Conservation (phyloP, 2,888 invertebrate species). For the Drosophila peninsularis region DNA sequence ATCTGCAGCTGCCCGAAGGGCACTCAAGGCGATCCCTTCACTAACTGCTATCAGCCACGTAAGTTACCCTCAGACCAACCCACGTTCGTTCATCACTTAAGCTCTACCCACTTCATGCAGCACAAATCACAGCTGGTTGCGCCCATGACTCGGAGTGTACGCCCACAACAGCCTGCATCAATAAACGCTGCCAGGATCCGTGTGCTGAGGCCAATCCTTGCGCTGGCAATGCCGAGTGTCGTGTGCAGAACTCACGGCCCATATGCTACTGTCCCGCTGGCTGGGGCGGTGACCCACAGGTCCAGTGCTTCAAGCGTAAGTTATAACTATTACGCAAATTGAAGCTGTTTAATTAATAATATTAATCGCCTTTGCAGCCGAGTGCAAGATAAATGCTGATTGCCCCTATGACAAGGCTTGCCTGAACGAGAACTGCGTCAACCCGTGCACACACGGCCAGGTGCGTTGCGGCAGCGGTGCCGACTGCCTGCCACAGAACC, state of each 20-base stretch:
- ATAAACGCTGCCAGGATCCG: conserved; percentile 92
- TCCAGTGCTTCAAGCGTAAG: conserved; percentile 94
- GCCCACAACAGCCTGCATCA: conserved; percentile 91
- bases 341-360: not conserved
- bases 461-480: conserved; percentile 92
- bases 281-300: conserved; percentile 94
- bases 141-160: conserved; percentile 90
- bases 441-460: conserved; percentile 89
- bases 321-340: conserved; percentile 32
- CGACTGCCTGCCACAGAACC: conserved; percentile 90
- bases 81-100: not conserved
- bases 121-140: conserved; percentile 88
- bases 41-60: conserved; percentile 87
- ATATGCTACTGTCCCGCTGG: conserved; percentile 93
- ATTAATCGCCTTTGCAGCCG: conserved; percentile 86
- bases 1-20: conserved; percentile 91
- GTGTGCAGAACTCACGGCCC: conserved; percentile 91
- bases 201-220: conserved; percentile 92
- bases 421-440: conserved; percentile 91
- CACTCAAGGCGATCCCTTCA: conserved; percentile 91
- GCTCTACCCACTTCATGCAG: conserved; percentile 35
- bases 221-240: conserved; percentile 92
- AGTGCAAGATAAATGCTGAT: conserved; percentile 91
- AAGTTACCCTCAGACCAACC: conserved; percentile 32
- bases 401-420: conserved; percentile 95